These are phyloP conservation scores for Athene noctua DNA, from an alignment of 2,113 vertebrate species.

Conservation along the genomic window DNA sequence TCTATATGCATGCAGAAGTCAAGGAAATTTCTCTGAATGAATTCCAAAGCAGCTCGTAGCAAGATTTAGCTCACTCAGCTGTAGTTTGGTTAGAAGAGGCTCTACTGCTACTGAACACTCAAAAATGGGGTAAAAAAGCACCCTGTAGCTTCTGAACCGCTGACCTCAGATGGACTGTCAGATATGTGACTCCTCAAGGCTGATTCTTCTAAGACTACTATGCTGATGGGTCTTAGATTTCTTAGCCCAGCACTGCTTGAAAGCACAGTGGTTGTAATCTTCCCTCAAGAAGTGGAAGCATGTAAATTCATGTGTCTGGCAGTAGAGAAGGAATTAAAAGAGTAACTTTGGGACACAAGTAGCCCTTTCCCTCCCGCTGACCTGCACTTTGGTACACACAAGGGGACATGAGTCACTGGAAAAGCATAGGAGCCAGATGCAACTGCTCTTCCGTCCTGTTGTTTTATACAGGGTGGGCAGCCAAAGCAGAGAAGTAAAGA, in stretches of 20 bases:
- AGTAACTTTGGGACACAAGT: background rate
- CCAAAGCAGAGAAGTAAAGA: background rate
- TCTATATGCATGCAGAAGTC: background rate
- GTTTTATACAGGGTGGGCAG: background rate
- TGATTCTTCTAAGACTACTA: background rate
- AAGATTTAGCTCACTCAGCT: background rate
- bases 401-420: background rate
- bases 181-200: background rate
- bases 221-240: background rate
- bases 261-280: background rate
- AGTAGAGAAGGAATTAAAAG: background rate
- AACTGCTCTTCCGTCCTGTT: background rate
- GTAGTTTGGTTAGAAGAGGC: background rate
- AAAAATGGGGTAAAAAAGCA: background rate
- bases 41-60: background rate
- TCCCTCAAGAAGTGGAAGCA: background rate
- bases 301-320: background rate
- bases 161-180: background rate
- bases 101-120: background rate
- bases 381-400: background rate
- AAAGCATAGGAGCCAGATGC: fast-evolving
- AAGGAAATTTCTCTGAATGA: background rate
- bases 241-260: background rate
- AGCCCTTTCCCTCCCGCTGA: background rate
- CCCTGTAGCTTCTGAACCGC: background rate